phyloP scores from a whole-genome alignment of 2,797 vertebrate genomes.

The Chloroceryle amazona region DNA sequence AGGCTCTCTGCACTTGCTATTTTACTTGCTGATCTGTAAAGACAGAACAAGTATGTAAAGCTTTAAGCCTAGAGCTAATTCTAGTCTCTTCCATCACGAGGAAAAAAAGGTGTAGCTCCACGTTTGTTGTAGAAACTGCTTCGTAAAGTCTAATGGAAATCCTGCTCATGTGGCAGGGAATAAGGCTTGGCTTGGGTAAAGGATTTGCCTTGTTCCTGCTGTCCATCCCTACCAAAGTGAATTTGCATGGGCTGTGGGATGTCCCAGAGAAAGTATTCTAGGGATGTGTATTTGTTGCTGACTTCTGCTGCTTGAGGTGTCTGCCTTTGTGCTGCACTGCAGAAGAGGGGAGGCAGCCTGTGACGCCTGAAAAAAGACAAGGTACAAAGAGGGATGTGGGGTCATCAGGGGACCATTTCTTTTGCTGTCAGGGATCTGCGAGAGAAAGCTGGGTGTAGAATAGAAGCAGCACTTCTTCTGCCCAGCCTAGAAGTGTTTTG shows the following conservation, averaged over 20 bases:
- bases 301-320: background rate
- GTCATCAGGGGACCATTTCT: background rate
- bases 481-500: background rate
- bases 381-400: background rate
- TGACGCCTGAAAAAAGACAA: fast-evolving
- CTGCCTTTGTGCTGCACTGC: background rate
- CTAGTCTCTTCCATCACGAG: background rate
- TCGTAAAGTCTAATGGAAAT: background rate
- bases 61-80: background rate
- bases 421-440: background rate
- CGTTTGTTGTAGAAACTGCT: background rate
- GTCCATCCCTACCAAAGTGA: background rate
- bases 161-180: fast-evolving
- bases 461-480: background rate
- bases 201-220: background rate
- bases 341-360: background rate
- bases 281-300: background rate
- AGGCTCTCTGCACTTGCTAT: background rate
- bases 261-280: background rate
- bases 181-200: background rate
- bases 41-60: fast-evolving
- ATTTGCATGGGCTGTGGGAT: background rate
- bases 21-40: background rate
- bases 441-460: background rate
- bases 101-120: background rate